These are phyloP conservation scores for Lepisosteus osseus DNA, from an alignment of 2,113 vertebrate species.

Conservation along the genomic window DNA sequence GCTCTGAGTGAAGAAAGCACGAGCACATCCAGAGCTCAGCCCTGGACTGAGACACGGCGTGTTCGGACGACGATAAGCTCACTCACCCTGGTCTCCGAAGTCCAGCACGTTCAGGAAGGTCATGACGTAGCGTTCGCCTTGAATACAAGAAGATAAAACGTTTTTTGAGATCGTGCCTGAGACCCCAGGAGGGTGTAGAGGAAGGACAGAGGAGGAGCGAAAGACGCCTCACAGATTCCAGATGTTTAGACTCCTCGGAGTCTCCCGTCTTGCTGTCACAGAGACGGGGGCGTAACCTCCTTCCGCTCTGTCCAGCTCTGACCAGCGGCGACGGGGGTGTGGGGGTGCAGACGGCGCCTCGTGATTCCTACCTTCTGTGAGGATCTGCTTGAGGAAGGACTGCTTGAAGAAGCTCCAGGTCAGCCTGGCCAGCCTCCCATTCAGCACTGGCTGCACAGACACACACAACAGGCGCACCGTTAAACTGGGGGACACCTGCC, in stretches of 20 bases:
- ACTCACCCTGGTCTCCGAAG: constrained; percentile 93
- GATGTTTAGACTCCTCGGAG: no score
- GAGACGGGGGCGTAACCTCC: neutral
- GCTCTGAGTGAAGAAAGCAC: neutral
- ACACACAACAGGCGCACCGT: neutral
- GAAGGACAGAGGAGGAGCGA: no score
- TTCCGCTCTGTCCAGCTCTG: neutral
- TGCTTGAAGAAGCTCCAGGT: constrained; percentile 98
- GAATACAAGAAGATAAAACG: neutral
- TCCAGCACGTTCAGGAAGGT: constrained; percentile 93
- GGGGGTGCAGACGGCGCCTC: neutral
- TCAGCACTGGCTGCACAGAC: constrained; percentile 71
- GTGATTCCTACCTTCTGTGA: constrained; percentile 81
- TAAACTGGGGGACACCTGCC: neutral
- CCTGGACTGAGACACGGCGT: neutral
- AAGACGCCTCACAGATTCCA: no score
- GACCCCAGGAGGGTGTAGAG: no score
- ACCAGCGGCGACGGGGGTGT: neutral
- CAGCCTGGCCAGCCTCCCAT: constrained; percentile 79
- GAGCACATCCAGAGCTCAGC: neutral
- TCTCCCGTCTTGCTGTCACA: no score
- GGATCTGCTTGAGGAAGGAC: constrained; percentile 93
- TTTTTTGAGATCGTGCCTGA: no score
- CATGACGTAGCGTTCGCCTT: constrained; percentile 94
- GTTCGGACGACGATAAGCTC: neutral